These are phyloP conservation scores for Narcine bancroftii DNA, from an alignment of 2,113 vertebrate genomes.

Conservation along the genomic window DNA sequence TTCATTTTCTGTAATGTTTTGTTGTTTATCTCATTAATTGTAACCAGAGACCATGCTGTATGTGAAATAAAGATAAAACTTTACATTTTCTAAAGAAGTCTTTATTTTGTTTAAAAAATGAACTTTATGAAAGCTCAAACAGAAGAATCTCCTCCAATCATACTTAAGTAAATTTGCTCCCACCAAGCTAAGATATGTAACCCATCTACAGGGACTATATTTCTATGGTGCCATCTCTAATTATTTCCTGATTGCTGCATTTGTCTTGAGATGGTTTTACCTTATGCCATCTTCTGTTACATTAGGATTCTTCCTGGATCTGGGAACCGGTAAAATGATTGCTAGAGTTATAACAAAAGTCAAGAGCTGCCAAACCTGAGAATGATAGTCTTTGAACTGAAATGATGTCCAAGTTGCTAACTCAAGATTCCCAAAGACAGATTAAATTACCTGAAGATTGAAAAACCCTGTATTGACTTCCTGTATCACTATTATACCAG, in stretches of 20 bases:
- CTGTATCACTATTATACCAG: background rate
- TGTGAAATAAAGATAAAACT: conserved; percentile 32
- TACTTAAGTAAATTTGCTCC: background rate
- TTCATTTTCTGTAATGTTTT: conserved; percentile 12
- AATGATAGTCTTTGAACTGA: background rate
- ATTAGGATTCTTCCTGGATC: background rate
- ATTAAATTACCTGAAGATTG: background rate
- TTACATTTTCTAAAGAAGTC: conserved; percentile 22
- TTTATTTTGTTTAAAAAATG: background rate
- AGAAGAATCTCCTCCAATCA: background rate
- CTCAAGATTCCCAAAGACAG: background rate
- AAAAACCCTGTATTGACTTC: background rate
- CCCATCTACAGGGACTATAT: background rate
- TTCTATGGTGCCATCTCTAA: background rate
- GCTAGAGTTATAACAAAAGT: background rate
- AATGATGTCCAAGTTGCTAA: background rate
- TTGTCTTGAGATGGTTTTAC: background rate
- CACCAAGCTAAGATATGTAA: background rate
- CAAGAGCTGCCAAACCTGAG: background rate
- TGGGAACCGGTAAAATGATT: background rate
- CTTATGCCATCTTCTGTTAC: background rate
- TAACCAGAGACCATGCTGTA: conserved; percentile 2
- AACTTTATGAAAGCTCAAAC: background rate
- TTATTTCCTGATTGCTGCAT: background rate
- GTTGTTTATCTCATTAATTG: conserved; percentile 10